Conservation (phyloP, 2,797 vertebrate genomes). For the Coracias cyanogaster region DNA sequence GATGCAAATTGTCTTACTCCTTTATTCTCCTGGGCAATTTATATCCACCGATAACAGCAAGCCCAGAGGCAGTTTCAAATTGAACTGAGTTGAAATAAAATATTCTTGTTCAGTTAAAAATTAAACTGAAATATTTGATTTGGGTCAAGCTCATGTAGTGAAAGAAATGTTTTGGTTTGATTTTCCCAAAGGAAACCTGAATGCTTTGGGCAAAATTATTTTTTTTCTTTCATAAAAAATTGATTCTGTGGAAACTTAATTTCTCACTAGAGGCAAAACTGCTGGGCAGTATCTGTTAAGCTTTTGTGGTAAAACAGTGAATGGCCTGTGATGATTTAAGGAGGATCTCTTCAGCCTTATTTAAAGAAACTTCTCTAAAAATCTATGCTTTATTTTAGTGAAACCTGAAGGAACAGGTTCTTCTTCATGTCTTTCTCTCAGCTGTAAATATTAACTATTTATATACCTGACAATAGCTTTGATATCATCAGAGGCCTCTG, state of each 20-base stretch:
- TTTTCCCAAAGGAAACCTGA: conserved; percentile 22
- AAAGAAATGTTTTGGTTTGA: conserved; percentile 22
- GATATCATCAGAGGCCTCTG: background rate
- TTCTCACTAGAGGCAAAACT: background rate
- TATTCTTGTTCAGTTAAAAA: conserved; percentile 9
- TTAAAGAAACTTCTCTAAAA: background rate
- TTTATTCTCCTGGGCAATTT: conserved; percentile 10
- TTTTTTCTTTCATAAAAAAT: conserved; percentile 15
- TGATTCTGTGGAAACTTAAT: conserved; percentile 1
- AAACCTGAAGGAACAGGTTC: background rate
- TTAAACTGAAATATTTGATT: conserved; percentile 6
- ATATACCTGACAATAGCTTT: background rate
- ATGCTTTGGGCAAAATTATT: background rate
- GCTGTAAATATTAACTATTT: background rate
- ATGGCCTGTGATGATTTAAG: background rate
- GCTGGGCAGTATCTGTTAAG: background rate
- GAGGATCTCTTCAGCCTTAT: background rate
- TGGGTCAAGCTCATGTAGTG: background rate
- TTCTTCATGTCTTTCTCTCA: background rate
- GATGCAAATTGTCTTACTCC: conserved; percentile 31
- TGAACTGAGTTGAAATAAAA: conserved; percentile 16
- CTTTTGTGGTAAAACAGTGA: background rate
- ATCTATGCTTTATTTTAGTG: background rate
- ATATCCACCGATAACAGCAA: background rate
- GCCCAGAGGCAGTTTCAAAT: background rate